Conservation (phyloP, 1,140 invertebrate genomes). For the Oppia nitens region DNA sequence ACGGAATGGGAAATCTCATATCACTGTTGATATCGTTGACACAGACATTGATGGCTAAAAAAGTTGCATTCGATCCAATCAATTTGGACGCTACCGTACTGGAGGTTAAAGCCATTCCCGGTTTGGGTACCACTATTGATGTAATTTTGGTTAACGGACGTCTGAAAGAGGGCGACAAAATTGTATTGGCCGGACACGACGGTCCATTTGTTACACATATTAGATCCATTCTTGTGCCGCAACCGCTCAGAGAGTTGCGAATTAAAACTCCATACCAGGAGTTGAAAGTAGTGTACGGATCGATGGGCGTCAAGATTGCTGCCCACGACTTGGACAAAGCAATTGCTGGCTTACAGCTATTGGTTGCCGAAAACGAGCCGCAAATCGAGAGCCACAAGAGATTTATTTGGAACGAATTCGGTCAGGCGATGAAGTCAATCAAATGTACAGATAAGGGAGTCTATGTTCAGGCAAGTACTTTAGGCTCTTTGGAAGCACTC, state of each 20-base stretch:
- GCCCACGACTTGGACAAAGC: slow-evolving; percentile 95
- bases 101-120: slow-evolving; percentile 94
- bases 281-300: slow-evolving; percentile 82
- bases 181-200: slow-evolving; percentile 89
- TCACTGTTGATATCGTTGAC: slow-evolving; percentile 79
- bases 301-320: slow-evolving; percentile 96
- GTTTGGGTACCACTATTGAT: slow-evolving; percentile 96
- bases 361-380: slow-evolving; percentile 75
- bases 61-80: slow-evolving; percentile 67
- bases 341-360: slow-evolving; percentile 64
- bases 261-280: slow-evolving; percentile 95
- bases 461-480: slow-evolving; percentile 94
- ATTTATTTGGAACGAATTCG: slow-evolving; percentile 16
- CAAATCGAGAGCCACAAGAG: slow-evolving; percentile 69
- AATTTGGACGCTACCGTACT: slow-evolving; percentile 93
- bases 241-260: slow-evolving; percentile 90
- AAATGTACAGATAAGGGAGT: slow-evolving; percentile 80
- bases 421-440: slow-evolving; percentile 74
- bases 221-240: slow-evolving; percentile 87
- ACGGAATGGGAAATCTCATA: slow-evolving; percentile 96
- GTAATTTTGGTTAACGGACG: slow-evolving; percentile 93
- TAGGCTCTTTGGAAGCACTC: slow-evolving; percentile 92
- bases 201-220: slow-evolving; percentile 96
- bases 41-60: slow-evolving; percentile 73
- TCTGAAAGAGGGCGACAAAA: slow-evolving; percentile 76